These are phyloP conservation scores for Taurulus bubalis DNA, from an alignment of 2,113 vertebrate species.

Conservation along the genomic window DNA sequence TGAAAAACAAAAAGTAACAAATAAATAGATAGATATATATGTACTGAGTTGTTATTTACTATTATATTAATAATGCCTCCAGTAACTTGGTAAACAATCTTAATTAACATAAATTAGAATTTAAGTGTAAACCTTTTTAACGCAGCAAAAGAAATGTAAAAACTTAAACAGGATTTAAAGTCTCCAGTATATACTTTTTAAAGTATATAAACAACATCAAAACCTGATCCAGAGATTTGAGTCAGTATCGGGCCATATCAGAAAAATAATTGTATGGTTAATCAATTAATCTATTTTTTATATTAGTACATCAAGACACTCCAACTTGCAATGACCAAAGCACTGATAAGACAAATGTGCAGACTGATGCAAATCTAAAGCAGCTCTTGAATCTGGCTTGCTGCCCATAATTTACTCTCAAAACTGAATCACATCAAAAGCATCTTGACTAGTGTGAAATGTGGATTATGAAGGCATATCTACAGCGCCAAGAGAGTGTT, in stretches of 20 bases:
- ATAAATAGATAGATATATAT: background rate
- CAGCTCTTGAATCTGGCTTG: slow-evolving; percentile 3
- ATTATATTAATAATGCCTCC: background rate
- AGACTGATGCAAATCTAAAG: slow-evolving; percentile 17
- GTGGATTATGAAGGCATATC: slow-evolving; percentile 51
- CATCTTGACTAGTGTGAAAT: slow-evolving; percentile 46
- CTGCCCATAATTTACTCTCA: slow-evolving; percentile 43
- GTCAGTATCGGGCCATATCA: background rate
- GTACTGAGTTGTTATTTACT: background rate
- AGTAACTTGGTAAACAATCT: no score
- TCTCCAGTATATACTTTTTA: background rate
- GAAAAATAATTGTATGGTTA: background rate
- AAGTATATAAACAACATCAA: background rate
- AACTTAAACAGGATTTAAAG: background rate
- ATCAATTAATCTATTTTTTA: background rate
- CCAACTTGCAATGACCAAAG: background rate
- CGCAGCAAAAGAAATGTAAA: background rate
- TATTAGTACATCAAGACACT: background rate
- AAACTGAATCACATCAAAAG: slow-evolving; percentile 57
- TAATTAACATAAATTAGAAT: background rate
- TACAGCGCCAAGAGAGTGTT: slow-evolving; percentile 27
- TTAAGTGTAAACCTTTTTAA: background rate
- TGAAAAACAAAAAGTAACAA: background rate
- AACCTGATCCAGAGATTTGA: no score
- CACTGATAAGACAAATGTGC: slow-evolving; percentile 1